A percentile compares a stretch with the other conserved stretches of the same genome.
Conservation (phyloP, 2,888 invertebrate species). For the Sphecodes monilicornis region DNA sequence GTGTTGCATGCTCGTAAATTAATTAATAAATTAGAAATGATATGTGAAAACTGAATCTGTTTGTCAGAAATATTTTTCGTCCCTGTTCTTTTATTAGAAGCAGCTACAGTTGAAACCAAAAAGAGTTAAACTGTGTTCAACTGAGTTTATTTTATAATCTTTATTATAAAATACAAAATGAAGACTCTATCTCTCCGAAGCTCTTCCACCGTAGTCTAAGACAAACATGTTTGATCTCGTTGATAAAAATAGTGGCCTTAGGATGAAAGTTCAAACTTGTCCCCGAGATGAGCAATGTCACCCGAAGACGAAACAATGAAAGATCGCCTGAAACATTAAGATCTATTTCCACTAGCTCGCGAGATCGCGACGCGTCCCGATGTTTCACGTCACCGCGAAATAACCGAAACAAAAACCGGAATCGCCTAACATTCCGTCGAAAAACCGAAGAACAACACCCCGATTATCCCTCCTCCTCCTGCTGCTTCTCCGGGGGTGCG, state of each 20-base stretch:
- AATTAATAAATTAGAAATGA: too few species aligned
- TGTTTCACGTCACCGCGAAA: not conserved
- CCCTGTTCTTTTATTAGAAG: too few species aligned
- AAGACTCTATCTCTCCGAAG: not conserved
- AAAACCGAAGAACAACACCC: not conserved
- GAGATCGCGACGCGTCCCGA: constrained; percentile 1
- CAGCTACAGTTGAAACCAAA: too few species aligned
- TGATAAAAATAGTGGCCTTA: not conserved
- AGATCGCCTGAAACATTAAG: constrained; percentile 9
- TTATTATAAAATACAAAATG: not conserved
- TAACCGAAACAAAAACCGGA: not conserved
- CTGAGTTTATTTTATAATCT: too few species aligned
- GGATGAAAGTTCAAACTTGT: not conserved
- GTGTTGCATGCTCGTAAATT: too few species aligned
- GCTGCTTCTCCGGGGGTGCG: not conserved
- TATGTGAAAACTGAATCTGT: too few species aligned
- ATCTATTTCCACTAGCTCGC: not conserved
- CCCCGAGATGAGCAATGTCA: not conserved
- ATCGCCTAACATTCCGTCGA: constrained; percentile 17
- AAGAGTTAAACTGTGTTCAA: too few species aligned
- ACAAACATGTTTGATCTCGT: too few species aligned
- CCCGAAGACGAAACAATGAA: not conserved
- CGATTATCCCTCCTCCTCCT: not conserved
- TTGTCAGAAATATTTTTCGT: too few species aligned
- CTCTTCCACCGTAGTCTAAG: not conserved